Percentiles rank a stretch among this genome's conserved stretches.
These are phyloP conservation scores for Sebastiscus tertius DNA, from an alignment of 2,797 vertebrate genomes.

Conservation along the genomic window DNA sequence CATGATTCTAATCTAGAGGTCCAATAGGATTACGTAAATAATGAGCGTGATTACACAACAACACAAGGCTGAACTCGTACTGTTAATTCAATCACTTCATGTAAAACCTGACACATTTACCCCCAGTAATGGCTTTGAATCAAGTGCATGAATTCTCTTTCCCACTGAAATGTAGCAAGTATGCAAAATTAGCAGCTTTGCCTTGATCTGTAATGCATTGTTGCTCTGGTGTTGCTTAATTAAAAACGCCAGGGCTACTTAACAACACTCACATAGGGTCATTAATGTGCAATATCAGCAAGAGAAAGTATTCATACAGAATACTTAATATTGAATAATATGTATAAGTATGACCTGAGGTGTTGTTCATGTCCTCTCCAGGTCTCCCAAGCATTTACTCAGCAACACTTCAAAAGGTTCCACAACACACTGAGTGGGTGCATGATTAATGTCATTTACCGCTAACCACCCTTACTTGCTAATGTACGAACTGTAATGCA, in stretches of 20 bases:
- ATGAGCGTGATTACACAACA: constrained; percentile 68
- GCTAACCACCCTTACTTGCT: constrained; percentile 63
- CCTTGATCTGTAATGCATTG: not conserved
- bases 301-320: not conserved
- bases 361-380: constrained; percentile 27
- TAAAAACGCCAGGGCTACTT: not conserved
- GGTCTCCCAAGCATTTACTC: constrained; percentile 55
- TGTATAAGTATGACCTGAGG: not conserved
- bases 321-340: not conserved
- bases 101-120: constrained; percentile 43
- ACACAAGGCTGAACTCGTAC: constrained; percentile 34
- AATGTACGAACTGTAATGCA: constrained; percentile 65
- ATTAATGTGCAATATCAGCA: not conserved
- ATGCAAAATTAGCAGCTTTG: not conserved
- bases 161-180: not conserved
- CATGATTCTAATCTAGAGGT: constrained; percentile 68
- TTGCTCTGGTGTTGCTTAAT: constrained; percentile 1
- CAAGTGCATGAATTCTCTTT: not conserved
- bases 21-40: constrained; percentile 77
- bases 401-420: constrained; percentile 65
- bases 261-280: not conserved
- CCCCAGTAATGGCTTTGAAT: constrained; percentile 17
- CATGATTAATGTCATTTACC: constrained; percentile 72
- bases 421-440: constrained; percentile 55
- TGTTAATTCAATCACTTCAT: constrained; percentile 66